phyloP scores from a whole-genome alignment of 2,113 vertebrate genomes.

The Panthera leo region DNA sequence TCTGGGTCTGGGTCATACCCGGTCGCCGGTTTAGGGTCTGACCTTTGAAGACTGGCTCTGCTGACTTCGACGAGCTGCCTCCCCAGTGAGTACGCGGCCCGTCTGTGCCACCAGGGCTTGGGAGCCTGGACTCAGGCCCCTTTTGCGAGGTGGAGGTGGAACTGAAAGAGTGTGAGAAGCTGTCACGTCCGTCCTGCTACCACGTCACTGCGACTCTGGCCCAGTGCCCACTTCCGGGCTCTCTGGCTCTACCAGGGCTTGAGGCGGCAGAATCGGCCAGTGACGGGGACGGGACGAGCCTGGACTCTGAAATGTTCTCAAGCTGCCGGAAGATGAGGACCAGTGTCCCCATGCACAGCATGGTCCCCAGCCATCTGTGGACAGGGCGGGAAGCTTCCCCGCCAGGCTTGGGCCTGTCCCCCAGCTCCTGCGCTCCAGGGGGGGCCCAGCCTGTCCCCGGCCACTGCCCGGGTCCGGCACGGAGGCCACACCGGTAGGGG shows the following conservation, averaged over 20 bases:
- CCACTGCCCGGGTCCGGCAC: background rate
- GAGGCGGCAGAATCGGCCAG: background rate
- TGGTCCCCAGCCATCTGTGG: background rate
- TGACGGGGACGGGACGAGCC: background rate
- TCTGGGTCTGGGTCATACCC: background rate
- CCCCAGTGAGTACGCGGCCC: accelerated
- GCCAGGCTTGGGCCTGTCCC: background rate
- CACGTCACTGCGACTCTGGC: background rate
- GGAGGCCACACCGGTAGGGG: background rate
- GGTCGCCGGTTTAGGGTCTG: background rate
- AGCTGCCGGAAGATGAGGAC: background rate
- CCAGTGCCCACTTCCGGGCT: background rate
- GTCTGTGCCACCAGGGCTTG: background rate
- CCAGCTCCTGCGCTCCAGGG: background rate
- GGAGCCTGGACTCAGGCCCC: background rate
- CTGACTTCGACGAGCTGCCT: background rate
- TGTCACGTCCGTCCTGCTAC: background rate
- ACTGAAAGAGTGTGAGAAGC: background rate
- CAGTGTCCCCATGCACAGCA: background rate
- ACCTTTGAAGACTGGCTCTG: background rate
- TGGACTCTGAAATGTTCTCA: background rate
- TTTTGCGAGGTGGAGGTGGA: accelerated
- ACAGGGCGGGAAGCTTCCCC: background rate
- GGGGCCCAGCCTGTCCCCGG: background rate
- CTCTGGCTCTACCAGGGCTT: background rate